Evolutionary conservation across 1,140 invertebrate genomes (phyloP).

Genomic region (Zaprionus lachaisei): DNA sequence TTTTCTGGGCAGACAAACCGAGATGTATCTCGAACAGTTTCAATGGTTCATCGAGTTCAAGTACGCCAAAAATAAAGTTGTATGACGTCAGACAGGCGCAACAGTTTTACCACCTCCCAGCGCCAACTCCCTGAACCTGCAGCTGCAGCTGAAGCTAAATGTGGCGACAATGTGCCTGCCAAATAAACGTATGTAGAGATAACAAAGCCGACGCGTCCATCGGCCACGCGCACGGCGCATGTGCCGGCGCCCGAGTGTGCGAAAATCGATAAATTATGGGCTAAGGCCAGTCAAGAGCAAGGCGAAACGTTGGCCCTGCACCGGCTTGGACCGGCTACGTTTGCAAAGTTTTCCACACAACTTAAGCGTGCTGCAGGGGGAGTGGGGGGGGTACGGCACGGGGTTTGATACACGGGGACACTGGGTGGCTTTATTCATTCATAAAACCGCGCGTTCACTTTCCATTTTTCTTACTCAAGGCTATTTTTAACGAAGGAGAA

Average conservation of each 20-base stretch:
- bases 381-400: background rate
- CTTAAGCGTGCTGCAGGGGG: background rate
- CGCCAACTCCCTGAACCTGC: background rate
- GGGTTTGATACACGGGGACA: background rate
- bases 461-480: constrained; percentile 60
- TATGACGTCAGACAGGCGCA: constrained; percentile 48
- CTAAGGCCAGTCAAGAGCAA: constrained; percentile 82
- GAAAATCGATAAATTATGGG: constrained; percentile 82
- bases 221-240: constrained; percentile 56
- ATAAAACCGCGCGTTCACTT: constrained; percentile 68
- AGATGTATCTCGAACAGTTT: constrained; percentile 25
- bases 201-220: constrained; percentile 47
- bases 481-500: constrained; percentile 67
- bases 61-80: background rate
- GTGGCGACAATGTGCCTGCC: constrained; percentile 61
- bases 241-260: constrained; percentile 39
- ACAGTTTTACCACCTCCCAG: constrained; percentile 49
- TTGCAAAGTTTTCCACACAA: constrained; percentile 32
- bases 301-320: constrained; percentile 60
- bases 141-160: constrained; percentile 14
- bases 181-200: constrained; percentile 27
- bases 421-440: constrained; percentile 59
- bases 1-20: constrained; percentile 24
- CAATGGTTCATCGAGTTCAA: constrained; percentile 50
- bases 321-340: constrained; percentile 8